These are phyloP conservation scores for Cosmorhoe ocellata DNA, from an alignment of 2,888 invertebrate genomes.

Conservation along the genomic window DNA sequence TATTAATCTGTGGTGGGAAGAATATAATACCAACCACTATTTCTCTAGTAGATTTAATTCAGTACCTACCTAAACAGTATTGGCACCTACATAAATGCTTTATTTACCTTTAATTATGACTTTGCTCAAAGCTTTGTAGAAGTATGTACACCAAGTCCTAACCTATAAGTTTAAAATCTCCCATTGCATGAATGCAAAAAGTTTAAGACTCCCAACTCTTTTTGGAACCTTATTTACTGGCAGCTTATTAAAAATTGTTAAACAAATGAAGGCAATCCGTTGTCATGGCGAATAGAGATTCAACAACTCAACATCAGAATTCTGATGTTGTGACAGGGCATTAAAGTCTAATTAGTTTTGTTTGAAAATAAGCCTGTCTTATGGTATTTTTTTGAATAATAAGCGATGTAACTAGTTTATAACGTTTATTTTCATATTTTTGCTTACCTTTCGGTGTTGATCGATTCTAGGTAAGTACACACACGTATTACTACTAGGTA, in stretches of 20 bases:
- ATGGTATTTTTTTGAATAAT: constrained; percentile 18
- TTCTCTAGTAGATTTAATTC: too few relatives aligned
- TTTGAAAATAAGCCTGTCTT: constrained; percentile 27
- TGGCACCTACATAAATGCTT: too few relatives aligned
- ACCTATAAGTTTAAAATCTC: constrained; percentile 47
- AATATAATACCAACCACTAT: too few relatives aligned
- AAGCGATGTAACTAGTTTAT: constrained; percentile 22
- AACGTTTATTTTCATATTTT: background rate
- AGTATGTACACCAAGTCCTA: constrained; percentile 36
- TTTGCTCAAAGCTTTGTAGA: constrained; percentile 67
- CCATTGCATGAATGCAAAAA: constrained; percentile 3
- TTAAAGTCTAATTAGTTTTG: constrained; percentile 31
- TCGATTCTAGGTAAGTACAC: too few relatives aligned
- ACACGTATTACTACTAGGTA: background rate
- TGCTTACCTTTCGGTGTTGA: background rate
- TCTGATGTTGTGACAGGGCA: constrained; percentile 26
- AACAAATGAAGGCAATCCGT: constrained; percentile 48
- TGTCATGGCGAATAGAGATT: constrained; percentile 55
- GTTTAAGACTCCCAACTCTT: background rate
- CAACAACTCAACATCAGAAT: constrained; percentile 40
- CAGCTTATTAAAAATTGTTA: constrained; percentile 30
- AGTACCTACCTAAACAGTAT: too few relatives aligned
- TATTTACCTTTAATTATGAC: constrained; percentile 63
- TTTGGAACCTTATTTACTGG: constrained; percentile 19
- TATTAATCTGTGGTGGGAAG: constrained; percentile 12